phyloP scores from a whole-genome alignment of 2,797 vertebrate genomes.

The Netta rufina region DNA sequence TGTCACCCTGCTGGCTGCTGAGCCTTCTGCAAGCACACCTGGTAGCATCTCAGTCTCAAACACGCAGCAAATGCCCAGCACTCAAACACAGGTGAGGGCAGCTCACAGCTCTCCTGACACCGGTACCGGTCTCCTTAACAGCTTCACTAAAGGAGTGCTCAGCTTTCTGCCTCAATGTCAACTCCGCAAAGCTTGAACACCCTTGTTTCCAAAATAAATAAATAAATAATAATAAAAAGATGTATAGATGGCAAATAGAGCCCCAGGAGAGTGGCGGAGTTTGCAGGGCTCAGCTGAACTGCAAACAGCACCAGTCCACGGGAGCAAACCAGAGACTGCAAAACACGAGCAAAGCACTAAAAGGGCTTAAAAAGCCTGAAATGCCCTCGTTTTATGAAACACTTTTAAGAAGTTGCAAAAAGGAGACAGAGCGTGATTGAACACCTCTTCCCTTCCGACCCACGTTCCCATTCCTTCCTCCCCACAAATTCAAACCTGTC shows the following conservation, averaged over 20 bases:
- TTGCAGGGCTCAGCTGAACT: not conserved
- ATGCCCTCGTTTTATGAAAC: not conserved
- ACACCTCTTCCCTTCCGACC: not conserved
- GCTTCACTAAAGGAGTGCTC: not conserved
- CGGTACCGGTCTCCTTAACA: not conserved
- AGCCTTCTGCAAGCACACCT: not conserved
- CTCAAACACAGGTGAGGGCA: not conserved
- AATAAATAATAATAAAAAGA: not conserved
- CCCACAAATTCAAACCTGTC: slow-evolving; percentile 23
- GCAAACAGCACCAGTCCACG: not conserved
- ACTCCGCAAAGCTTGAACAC: not conserved
- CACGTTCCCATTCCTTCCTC: not conserved
- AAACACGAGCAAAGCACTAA: not conserved
- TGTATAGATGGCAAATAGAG: not conserved
- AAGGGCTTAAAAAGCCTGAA: not conserved
- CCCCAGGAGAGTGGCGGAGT: not conserved
- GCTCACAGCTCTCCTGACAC: not conserved
- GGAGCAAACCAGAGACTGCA: not conserved
- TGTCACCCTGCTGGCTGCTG: not conserved
- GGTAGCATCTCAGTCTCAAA: not conserved
- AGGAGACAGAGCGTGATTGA: not conserved
- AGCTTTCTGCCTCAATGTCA: not conserved
- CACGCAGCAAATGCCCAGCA: not conserved
- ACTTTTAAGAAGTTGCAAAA: not conserved
- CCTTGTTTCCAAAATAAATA: not conserved